phyloP scores from a whole-genome alignment of 2,113 vertebrate genomes.

The Gadus macrocephalus region DNA sequence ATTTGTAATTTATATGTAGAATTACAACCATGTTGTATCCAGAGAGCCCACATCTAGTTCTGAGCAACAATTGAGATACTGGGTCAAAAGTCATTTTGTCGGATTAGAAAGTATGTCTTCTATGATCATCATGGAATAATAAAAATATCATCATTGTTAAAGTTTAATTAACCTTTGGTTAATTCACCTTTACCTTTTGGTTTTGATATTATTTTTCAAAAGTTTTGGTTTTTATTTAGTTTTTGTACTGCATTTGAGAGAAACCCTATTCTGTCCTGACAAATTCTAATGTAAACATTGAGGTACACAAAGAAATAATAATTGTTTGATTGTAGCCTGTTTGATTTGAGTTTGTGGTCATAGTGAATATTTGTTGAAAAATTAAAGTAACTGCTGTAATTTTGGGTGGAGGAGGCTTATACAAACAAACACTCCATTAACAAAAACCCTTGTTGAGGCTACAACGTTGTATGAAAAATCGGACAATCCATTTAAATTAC shows the following conservation, averaged over 20 bases:
- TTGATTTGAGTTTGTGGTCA: conserved; percentile 45
- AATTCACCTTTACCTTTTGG: neutral
- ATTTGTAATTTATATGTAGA: neutral
- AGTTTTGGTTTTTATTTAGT: conserved; percentile 2
- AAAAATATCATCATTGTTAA: neutral
- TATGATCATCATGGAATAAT: conserved; percentile 12
- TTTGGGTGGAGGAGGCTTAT: neutral
- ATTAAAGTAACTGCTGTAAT: neutral
- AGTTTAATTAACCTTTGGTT: no score
- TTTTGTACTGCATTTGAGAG: no score
- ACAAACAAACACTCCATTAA: neutral
- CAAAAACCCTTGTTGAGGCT: no score
- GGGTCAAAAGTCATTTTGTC: neutral
- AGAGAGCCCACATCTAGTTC: neutral
- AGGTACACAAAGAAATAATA: conserved; percentile 13
- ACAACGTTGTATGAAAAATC: no score
- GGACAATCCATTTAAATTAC: no score
- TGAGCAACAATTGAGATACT: neutral
- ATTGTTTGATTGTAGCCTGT: conserved; percentile 27
- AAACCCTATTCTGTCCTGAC: no score
- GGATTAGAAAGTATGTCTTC: neutral
- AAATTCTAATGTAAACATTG: no score
- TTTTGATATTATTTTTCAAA: neutral
- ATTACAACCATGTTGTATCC: neutral
- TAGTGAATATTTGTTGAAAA: conserved; percentile 43